phyloP scores from a whole-genome alignment of 2,888 invertebrate species.

The Aporophyla lueneburgensis region DNA sequence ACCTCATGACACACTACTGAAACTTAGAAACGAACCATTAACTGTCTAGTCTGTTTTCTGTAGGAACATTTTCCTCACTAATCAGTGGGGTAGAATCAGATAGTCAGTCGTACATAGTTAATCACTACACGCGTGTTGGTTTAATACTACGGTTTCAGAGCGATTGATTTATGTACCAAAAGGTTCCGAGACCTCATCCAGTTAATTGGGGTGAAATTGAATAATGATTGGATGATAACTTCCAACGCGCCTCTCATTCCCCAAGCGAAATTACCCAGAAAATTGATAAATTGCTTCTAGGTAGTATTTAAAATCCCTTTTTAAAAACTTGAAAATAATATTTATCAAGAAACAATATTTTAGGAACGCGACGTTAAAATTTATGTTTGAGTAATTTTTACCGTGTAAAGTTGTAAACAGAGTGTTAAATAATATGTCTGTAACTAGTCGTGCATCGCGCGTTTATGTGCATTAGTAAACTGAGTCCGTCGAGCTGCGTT shows the following conservation, averaged over 20 bases:
- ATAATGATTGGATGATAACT: constrained; percentile 78
- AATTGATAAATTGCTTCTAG: constrained; percentile 64
- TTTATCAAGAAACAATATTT: constrained; percentile 49
- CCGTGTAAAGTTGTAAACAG: neutral
- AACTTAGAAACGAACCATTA: constrained; percentile 31
- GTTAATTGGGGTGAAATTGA: constrained; percentile 79
- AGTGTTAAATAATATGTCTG: constrained; percentile 35
- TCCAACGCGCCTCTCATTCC: constrained; percentile 64
- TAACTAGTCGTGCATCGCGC: constrained; percentile 39
- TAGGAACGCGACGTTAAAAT: constrained; percentile 27
- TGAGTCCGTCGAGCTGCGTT: constrained; percentile 42
- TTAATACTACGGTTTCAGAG: constrained; percentile 66
- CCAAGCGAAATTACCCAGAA: constrained; percentile 67
- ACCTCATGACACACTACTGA: constrained; percentile 79
- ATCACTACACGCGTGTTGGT: constrained; percentile 65
- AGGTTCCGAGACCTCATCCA: constrained; percentile 71
- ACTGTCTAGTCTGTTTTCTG: constrained; percentile 20
- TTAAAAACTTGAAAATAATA: constrained; percentile 36
- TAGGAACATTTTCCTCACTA: constrained; percentile 11
- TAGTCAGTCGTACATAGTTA: constrained; percentile 44
- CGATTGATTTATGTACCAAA: constrained; percentile 72
- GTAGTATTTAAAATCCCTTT: constrained; percentile 52
- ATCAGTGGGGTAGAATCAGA: constrained; percentile 51
- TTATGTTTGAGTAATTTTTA: constrained; percentile 18
- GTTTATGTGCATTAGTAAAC: constrained; percentile 54